Conservation (phyloP, 23 tunicate species). For the Pegea sp. region DNA sequence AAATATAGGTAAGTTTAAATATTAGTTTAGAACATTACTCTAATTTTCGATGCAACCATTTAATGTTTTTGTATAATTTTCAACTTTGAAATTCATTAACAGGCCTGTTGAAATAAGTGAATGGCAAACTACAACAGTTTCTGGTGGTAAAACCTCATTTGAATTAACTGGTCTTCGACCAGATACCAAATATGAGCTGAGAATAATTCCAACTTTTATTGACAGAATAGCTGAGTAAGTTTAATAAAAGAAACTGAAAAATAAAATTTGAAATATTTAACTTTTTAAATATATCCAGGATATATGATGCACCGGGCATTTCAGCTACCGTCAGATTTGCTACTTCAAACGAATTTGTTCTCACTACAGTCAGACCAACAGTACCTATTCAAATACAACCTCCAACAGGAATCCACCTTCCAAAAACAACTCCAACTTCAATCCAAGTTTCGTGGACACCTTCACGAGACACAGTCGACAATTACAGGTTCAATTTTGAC, state of each 20-base stretch:
- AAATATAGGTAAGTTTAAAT: conserved; percentile 14
- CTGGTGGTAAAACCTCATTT: neutral
- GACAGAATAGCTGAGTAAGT: neutral
- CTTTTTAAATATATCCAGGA: too few relatives aligned
- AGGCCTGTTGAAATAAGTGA: neutral
- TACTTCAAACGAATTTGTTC: conserved; percentile 1
- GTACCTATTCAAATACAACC: conserved; percentile 5
- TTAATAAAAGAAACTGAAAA: too few relatives aligned
- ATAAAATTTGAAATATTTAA: too few relatives aligned
- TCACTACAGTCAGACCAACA: conserved; percentile 2
- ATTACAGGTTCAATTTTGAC: too few relatives aligned
- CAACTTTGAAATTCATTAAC: neutral
- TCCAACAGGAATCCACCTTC: conserved; percentile 4
- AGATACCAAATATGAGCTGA: neutral
- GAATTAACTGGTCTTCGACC: neutral
- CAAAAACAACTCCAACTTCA: conserved; percentile 2
- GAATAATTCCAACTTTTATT: neutral
- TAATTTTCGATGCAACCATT: neutral
- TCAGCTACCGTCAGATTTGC: conserved; percentile 10
- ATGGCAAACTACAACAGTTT: neutral
- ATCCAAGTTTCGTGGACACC: conserved; percentile 17
- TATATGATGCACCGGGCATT: conserved; percentile 10
- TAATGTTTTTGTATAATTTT: neutral
- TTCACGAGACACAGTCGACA: conserved; percentile 7
- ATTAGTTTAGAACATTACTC: neutral